phyloP scores from a whole-genome alignment of 2,797 vertebrate genomes.

The Notolepis coatsorum region DNA sequence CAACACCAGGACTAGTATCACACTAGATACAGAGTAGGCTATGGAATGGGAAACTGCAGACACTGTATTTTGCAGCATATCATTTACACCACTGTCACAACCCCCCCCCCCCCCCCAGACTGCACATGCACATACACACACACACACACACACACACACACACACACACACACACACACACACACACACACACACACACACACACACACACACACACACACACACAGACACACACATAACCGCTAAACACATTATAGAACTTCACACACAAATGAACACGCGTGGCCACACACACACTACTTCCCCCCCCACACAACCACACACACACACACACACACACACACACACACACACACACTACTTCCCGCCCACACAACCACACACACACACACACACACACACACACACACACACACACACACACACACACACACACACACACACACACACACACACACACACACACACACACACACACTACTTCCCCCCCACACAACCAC shows the following conservation, averaged over 20 bases:
- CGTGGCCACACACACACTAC: not conserved
- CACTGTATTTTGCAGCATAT: too few species aligned
- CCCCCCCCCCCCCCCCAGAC: too few species aligned
- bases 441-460: conserved; percentile 4
- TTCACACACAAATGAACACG: conserved; percentile 21
- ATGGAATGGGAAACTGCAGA: too few species aligned
- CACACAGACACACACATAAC: not conserved
- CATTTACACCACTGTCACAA: too few species aligned
- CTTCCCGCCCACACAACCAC: not conserved
- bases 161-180: too few species aligned
- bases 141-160: too few species aligned
- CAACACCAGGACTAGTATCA: too few species aligned
- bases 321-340: too few species aligned
- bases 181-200: conserved; percentile 11
- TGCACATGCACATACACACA: too few species aligned
- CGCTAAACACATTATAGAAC: not conserved
- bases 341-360: too few species aligned
- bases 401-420: conserved; percentile 1
- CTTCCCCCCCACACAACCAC: conserved; percentile 8
- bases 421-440: not conserved
- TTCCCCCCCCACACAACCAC: not conserved
- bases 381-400: not conserved
- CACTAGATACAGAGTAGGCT: too few species aligned
- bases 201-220: not conserved
- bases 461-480: conserved; percentile 16